These are phyloP conservation scores for Drosophila nr. fundita DNA, from an alignment of 2,888 invertebrate genomes.

Conservation along the genomic window DNA sequence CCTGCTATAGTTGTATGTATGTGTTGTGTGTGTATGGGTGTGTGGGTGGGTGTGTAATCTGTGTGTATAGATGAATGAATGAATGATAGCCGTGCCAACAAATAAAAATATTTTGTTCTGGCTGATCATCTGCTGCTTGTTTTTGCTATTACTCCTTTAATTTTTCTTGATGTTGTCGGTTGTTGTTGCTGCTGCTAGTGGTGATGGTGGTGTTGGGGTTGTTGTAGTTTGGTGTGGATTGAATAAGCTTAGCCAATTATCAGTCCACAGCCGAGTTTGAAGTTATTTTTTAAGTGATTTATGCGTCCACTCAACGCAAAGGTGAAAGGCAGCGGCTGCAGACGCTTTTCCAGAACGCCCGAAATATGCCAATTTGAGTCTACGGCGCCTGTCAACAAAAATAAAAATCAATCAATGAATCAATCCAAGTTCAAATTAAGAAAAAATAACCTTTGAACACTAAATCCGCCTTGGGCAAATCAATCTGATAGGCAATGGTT, in stretches of 20 bases:
- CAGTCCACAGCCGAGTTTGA: slow-evolving; percentile 96
- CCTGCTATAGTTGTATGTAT: slow-evolving; percentile 43
- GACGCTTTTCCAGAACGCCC: slow-evolving; percentile 96
- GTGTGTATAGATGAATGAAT: slow-evolving; percentile 11
- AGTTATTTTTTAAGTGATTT: slow-evolving; percentile 96
- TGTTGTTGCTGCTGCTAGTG: slow-evolving; percentile 9
- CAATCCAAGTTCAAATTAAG: background rate
- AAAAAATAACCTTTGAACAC: slow-evolving; percentile 92
- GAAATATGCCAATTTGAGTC: slow-evolving; percentile 97
- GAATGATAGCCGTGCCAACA: slow-evolving; percentile 2
- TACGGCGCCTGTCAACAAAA: slow-evolving; percentile 90
- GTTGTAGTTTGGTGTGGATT: background rate
- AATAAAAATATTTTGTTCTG: slow-evolving; percentile 12
- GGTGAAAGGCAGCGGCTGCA: slow-evolving; percentile 96
- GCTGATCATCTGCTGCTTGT: slow-evolving; percentile 2
- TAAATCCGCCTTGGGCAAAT: slow-evolving; percentile 97
- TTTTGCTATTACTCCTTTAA: background rate
- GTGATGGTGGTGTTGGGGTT: background rate
- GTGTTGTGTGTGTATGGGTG: slow-evolving; percentile 9
- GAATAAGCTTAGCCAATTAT: slow-evolving; percentile 91
- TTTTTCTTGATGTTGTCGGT: slow-evolving; percentile 1
- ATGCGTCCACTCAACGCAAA: slow-evolving; percentile 96
- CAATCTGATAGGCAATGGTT: slow-evolving; percentile 96
- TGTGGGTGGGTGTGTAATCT: slow-evolving; percentile 3
- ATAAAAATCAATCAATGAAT: background rate